Evolutionary conservation across 2,888 invertebrate species (phyloP).

Genomic region (Keiferia lycopersicella): DNA sequence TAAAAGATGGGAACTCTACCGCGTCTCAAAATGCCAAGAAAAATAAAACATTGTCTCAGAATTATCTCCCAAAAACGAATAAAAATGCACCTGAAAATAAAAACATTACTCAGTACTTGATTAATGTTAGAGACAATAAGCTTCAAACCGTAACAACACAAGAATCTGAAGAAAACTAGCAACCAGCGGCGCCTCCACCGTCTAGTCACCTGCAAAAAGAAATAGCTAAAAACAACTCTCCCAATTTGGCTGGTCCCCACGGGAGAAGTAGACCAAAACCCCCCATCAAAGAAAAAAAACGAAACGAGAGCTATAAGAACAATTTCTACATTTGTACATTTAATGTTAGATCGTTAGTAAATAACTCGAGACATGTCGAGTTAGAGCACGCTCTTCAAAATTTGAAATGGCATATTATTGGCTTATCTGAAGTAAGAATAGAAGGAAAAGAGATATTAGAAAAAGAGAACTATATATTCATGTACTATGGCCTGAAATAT

Average conservation of each 20-base stretch:
- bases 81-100: too few species aligned
- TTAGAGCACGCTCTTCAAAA: slow-evolving; percentile 22
- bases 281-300: slow-evolving; percentile 18
- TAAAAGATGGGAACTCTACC: too few species aligned
- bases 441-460: slow-evolving; percentile 26
- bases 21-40: too few species aligned
- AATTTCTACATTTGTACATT: slow-evolving; percentile 17
- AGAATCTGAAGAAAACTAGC: too few species aligned
- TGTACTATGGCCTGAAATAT: slow-evolving; percentile 24
- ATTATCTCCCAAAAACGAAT: too few species aligned
- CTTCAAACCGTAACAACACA: too few species aligned
- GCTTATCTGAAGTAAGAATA: slow-evolving; percentile 29
- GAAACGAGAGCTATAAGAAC: neutral
- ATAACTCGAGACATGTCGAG: neutral
- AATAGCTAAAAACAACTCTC: slow-evolving; percentile 9
- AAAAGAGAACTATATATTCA: slow-evolving; percentile 26
- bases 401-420: slow-evolving; percentile 28
- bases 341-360: slow-evolving; percentile 26
- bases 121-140: too few species aligned
- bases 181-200: too few species aligned
- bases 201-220: too few species aligned
- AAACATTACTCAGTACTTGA: too few species aligned
- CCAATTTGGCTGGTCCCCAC: slow-evolving; percentile 30
- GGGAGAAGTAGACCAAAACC: slow-evolving; percentile 28
- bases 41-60: too few species aligned